Evolutionary conservation across 2,797 vertebrate genomes (phyloP).

Genomic region (Leptatherina wallacei): DNA sequence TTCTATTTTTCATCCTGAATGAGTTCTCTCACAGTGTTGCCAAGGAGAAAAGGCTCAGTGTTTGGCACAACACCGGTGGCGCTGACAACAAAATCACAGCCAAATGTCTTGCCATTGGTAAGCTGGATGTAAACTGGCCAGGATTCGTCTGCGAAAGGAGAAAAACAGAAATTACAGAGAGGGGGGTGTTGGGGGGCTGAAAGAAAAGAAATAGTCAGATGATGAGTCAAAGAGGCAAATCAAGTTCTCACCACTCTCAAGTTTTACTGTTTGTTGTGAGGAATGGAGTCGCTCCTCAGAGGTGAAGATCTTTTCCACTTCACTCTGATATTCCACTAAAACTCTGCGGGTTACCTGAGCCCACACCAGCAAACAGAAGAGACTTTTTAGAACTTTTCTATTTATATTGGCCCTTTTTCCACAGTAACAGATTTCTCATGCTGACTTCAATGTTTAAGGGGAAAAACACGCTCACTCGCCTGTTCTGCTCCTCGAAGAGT

Average conservation of each 20-base stretch:
- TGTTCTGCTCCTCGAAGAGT: conserved; percentile 86
- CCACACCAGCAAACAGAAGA: not conserved
- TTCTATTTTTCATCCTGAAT: conserved; percentile 2
- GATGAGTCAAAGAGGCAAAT: not conserved
- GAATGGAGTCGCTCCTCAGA: conserved; percentile 83
- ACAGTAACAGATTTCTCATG: not conserved
- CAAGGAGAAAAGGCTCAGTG: conserved; percentile 87
- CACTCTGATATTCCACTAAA: conserved; percentile 89
- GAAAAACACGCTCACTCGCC: conserved; percentile 67
- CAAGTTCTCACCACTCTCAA: conserved; percentile 71
- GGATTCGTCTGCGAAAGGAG: conserved; percentile 66
- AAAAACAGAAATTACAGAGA: conserved; percentile 6
- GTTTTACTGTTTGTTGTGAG: conserved; percentile 57
- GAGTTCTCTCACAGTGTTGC: conserved; percentile 87
- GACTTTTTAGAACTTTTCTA: not conserved
- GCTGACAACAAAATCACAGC: conserved; percentile 94
- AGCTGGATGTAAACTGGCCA: conserved; percentile 93
- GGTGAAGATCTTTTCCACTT: conserved; percentile 87
- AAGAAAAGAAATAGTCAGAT: too few relatives aligned
- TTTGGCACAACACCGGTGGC: conserved; percentile 94
- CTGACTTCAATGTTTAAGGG: not conserved
- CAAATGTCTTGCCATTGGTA: conserved; percentile 90
- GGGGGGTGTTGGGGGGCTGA: not conserved
- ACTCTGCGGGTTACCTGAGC: conserved; percentile 87
- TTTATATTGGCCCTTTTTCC: not conserved